Evolutionary conservation across 2,113 vertebrate species (phyloP).

Genomic region (Leptobrachium ailaonicum): DNA sequence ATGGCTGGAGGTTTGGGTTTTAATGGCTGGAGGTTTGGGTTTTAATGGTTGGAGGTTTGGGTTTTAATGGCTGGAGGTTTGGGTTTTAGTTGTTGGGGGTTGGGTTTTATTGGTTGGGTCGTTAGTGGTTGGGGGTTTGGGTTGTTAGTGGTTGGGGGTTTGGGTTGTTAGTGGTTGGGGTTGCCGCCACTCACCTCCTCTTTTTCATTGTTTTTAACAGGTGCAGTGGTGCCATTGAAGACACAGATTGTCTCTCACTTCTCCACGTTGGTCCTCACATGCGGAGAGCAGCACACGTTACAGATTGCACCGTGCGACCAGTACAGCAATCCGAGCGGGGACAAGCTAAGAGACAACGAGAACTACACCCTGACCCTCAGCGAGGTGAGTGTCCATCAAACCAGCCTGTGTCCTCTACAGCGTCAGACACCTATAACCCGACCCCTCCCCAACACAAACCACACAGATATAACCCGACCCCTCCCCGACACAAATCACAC

Average conservation of each 20-base stretch:
- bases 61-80: too few relatives aligned
- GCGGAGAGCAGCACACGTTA: slow-evolving; percentile 88
- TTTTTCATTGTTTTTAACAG: slow-evolving; percentile 64
- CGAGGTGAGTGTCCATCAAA: slow-evolving; percentile 62
- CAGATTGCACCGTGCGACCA: slow-evolving; percentile 95
- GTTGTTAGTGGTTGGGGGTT: not conserved
- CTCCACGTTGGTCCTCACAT: slow-evolving; percentile 92
- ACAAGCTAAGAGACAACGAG: slow-evolving; percentile 86
- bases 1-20: too few relatives aligned
- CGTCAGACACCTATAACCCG: too few relatives aligned
- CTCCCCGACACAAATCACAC: too few relatives aligned
- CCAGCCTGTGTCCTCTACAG: too few relatives aligned
- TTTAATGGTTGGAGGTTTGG: too few relatives aligned
- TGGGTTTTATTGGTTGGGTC: too few relatives aligned
- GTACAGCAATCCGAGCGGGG: slow-evolving; percentile 94
- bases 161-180: not conserved
- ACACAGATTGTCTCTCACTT: slow-evolving; percentile 97
- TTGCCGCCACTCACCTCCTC: not conserved
- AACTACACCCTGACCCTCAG: slow-evolving; percentile 82
- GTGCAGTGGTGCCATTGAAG: slow-evolving; percentile 94
- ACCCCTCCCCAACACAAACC: too few relatives aligned
- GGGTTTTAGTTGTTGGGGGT: too few relatives aligned
- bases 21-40: too few relatives aligned
- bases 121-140: too few relatives aligned
- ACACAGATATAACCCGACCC: too few relatives aligned